phyloP scores from a whole-genome alignment of 2,113 vertebrate species.

The Osmerus eperlanus region DNA sequence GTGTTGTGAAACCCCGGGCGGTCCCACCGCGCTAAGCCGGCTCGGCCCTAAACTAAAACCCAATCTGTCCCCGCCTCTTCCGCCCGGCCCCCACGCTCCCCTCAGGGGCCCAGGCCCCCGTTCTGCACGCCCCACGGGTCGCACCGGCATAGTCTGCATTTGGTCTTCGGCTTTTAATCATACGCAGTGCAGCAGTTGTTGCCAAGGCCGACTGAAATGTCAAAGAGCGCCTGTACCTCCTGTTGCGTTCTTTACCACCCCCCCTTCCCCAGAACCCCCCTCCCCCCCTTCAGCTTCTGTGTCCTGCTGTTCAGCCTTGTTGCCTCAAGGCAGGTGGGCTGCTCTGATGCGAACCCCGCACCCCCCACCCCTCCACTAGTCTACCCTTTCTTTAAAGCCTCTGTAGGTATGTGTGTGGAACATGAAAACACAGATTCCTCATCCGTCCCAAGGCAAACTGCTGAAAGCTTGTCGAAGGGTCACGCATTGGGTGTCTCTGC shows the following conservation, averaged over 20 bases:
- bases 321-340: neutral
- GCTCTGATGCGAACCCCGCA: neutral
- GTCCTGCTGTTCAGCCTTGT: neutral
- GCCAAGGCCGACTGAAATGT: conserved; percentile 24
- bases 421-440: neutral
- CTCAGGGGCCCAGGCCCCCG: neutral
- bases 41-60: neutral
- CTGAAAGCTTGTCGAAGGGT: neutral
- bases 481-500: neutral
- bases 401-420: neutral
- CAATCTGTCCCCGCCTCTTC: conserved; percentile 10
- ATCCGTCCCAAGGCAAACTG: neutral
- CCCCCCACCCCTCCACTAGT: neutral
- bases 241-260: conserved; percentile 27
- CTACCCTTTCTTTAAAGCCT: neutral
- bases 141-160: conserved; percentile 28
- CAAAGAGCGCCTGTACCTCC: conserved; percentile 45
- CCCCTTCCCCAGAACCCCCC: too few relatives aligned
- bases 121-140: neutral
- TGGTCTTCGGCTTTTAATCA: conserved; percentile 18
- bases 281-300: conserved; percentile 14
- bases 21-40: neutral
- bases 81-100: neutral
- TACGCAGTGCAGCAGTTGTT: conserved; percentile 32
- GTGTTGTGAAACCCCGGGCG: neutral